Evolutionary conservation across 2,797 vertebrate species (phyloP).

Genomic region (Oreochromis grahami): DNA sequence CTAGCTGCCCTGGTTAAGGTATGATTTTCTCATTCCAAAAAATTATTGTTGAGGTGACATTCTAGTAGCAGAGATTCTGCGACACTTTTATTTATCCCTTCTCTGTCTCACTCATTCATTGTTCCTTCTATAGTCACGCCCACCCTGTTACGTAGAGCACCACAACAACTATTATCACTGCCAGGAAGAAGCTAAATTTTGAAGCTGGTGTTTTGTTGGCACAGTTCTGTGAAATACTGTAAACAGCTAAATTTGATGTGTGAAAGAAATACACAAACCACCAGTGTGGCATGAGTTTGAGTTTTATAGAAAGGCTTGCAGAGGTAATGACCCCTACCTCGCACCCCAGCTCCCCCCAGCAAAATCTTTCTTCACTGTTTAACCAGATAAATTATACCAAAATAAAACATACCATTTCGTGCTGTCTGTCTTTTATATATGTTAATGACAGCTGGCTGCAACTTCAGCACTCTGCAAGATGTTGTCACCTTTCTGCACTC

Average conservation of each 20-base stretch:
- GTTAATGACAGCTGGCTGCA: background rate
- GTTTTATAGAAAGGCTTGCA: background rate
- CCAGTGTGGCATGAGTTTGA: background rate
- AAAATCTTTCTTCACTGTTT: background rate
- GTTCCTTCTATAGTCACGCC: background rate
- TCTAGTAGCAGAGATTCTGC: constrained; percentile 1
- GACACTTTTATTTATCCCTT: constrained; percentile 9
- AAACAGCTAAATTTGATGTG: background rate
- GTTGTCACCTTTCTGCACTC: background rate
- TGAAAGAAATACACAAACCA: background rate
- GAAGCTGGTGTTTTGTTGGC: background rate
- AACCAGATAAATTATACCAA: background rate
- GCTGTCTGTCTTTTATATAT: background rate
- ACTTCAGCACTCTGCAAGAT: background rate
- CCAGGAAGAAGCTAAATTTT: background rate
- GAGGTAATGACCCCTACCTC: background rate
- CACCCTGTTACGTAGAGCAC: background rate
- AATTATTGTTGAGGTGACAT: constrained; percentile 24
- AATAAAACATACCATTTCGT: background rate
- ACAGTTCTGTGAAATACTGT: background rate
- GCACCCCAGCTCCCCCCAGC: background rate
- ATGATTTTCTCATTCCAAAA: constrained; percentile 27
- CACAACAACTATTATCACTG: background rate
- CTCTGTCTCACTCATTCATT: background rate
- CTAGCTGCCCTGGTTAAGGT: constrained; percentile 5